Evolutionary conservation across 2,113 vertebrate species (phyloP), one percentile per base, ranked within the genome.

Genomic region (Tympanuchus pallidicinctus): DNA sequence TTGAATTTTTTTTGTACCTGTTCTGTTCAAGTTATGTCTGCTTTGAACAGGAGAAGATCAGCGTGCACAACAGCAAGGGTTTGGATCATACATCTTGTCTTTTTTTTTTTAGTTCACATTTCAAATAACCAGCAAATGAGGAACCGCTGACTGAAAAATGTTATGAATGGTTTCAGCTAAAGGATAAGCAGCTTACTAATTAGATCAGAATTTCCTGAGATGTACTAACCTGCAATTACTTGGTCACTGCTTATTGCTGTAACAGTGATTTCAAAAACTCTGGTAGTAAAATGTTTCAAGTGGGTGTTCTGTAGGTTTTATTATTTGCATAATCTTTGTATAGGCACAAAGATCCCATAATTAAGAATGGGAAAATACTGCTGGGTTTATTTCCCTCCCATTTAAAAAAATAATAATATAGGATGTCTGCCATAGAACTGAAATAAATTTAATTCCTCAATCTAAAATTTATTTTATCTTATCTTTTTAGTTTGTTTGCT

Each of bases 311-410:
- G 27, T 79, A 92, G 86, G 20, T 79, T 89, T 48, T 82, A 27
- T 57, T 87, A 92, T 54, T n/a, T 6, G 57, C 11, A 80, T 64
- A 36, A 76, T 73, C 43, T 76, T 91, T 70, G 48, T 88, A 79
- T 95, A 66, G 82, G 75, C 50, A 59, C 85, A 94, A 45, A 89
- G 10, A 30, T 89, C 27, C n/a, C 56, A 42, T 82, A 91, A 91
- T 66, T 85, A 92, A 50, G 45, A 94, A 18, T 70, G 85, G 60
- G 60, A 89, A 94, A 89, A 77, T 85, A 45, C 64, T 88, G 48
- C 48, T 80, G 82, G 12, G 40, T 87, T 88, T 80, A 36, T 88
- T 94, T 88, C 67, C 30, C 56, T 87, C 20, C 17, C 36, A 34
- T 20, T 57, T 85, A 56, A 57, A 57, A 28, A 28, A 52, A 52